phyloP scores from a whole-genome alignment of 2,888 invertebrate genomes.

The Limnephilus auricula region DNA sequence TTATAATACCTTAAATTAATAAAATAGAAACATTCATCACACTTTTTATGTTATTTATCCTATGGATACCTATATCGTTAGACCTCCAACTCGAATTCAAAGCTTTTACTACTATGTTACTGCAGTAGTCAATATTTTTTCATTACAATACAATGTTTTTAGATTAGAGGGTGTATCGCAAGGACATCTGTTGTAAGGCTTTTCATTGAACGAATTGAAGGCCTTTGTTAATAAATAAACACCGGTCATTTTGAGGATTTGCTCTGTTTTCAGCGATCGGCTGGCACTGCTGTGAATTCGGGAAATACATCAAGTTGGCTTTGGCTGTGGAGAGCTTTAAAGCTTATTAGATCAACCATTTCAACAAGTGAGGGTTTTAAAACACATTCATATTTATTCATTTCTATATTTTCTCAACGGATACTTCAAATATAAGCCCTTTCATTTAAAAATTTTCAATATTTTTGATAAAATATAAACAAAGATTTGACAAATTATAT shows the following conservation, averaged over 20 bases:
- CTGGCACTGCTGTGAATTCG: neutral
- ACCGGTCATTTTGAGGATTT: neutral
- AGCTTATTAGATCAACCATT: neutral
- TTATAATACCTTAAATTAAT: no score
- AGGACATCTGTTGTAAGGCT: neutral
- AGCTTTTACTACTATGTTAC: neutral
- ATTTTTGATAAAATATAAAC: no score
- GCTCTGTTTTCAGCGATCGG: neutral
- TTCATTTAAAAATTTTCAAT: neutral
- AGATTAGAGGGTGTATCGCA: neutral
- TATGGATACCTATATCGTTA: neutral
- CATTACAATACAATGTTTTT: neutral
- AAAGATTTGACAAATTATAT: no score
- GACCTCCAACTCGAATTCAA: neutral
- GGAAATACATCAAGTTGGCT: neutral
- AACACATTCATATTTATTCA: neutral
- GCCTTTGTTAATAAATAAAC: neutral
- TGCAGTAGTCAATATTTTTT: neutral
- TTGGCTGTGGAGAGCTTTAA: neutral
- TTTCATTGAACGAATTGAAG: neutral
- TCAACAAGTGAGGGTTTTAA: neutral
- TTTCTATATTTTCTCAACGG: neutral
- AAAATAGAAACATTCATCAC: no score
- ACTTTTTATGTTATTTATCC: no score
- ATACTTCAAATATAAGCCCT: neutral